phyloP scores from a whole-genome alignment of 2,797 vertebrate species.

The Cyclura pinguis region DNA sequence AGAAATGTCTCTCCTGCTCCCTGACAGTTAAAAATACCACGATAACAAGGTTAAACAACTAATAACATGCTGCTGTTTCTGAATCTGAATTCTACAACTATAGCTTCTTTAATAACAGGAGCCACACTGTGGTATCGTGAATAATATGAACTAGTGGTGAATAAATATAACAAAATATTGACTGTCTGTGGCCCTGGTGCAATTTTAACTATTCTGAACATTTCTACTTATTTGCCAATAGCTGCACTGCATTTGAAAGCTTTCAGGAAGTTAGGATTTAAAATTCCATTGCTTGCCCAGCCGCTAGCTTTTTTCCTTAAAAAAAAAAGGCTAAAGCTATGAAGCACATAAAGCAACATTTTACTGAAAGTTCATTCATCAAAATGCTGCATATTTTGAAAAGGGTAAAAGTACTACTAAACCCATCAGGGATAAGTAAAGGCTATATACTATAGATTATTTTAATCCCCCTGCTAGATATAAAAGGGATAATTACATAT shows the following conservation, averaged over 20 bases:
- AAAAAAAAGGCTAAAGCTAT: conserved; percentile 86
- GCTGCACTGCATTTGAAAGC: conserved; percentile 35
- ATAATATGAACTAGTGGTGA: neutral
- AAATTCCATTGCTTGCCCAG: conserved; percentile 82
- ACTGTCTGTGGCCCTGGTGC: neutral
- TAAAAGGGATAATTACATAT: conserved; percentile 99
- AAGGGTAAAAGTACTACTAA: conserved; percentile 99
- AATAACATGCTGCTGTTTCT: neutral
- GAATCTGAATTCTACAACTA: conserved; percentile 45
- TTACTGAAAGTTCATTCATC: conserved; percentile 99
- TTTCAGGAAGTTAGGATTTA: conserved; percentile 64
- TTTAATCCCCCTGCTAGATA: conserved; percentile 99
- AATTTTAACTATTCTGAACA: conserved; percentile 29
- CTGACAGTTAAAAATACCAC: neutral
- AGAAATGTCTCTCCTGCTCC: too few relatives aligned
- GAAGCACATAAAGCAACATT: conserved; percentile 93
- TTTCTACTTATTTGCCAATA: conserved; percentile 14
- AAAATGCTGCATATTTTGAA: conserved; percentile 99
- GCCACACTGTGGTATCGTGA: neutral
- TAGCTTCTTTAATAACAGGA: conserved; percentile 25
- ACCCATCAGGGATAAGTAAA: conserved; percentile 98
- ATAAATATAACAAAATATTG: conserved; percentile 17
- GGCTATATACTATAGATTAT: conserved; percentile 99
- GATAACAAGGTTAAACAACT: neutral
- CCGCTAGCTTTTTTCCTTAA: conserved; percentile 77